Base-by-base conservation (phyloP, 53 echinoderm and acorn worm genomes). In the Luidia sarsii region DNA sequence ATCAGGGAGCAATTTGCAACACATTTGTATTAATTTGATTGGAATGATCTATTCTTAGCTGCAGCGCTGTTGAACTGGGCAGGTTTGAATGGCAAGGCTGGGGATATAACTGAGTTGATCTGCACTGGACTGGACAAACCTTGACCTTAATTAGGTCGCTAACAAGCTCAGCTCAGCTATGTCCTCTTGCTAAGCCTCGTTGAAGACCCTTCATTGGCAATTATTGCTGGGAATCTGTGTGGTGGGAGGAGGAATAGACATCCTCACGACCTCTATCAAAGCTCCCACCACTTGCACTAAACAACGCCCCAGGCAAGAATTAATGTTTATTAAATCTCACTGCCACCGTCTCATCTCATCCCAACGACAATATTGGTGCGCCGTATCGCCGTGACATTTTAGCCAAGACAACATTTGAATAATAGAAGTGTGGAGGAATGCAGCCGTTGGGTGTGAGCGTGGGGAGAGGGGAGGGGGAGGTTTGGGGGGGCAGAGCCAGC, bases 241-340 rank as follows among this genome's bases (percentile, higher is more conserved):
- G 38, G 39, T 53, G 18, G n/a, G 7, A 53, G 15, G 46, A 46
- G 57, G 74, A 74, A 38, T 70, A 74, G 74, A 39, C 27, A 30
- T 77, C 77, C 61, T 30, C 70, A 59, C 39, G 61, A 46, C 60
- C 77, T 45, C 77, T 77, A 77, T 77, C 77, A 60, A 60, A 48
- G 18, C 77, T 61, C 20, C 61, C 77, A 77, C 61, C 77, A 60
- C 77, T 61, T 43, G 37, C 29, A 77, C 38, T 25, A 15, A 43
- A n/a, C 22, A 62, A 16, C 28, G 45, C 77, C 31, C 38, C 39
- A 77, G 77, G 77, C 77, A 61, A 24, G 77, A 77, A 77, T 77
- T 77, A 77, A 77, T 77, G 77, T 77, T 77, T 77, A 77, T 77
- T 77, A 77, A 77, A 77, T 77, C 77, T 60, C 61, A 77, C 45